phyloP scores from a whole-genome alignment of 2,797 vertebrate genomes.

The Paedocypris micromegethes region DNA sequence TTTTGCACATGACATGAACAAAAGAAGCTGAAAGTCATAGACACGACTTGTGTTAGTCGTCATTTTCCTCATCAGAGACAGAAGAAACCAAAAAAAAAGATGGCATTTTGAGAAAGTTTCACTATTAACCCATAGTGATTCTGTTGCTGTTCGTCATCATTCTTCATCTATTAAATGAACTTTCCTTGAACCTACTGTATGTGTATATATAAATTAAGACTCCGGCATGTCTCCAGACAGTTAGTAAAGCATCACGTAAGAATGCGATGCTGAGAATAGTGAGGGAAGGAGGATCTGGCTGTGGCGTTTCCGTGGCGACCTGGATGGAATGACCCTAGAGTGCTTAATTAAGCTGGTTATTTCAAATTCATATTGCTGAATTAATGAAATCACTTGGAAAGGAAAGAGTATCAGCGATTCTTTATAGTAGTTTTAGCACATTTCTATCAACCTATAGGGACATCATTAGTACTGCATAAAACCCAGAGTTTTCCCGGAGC shows the following conservation, averaged over 20 bases:
- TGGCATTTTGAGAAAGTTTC: no score
- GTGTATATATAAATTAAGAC: no score
- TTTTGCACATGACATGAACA: no score
- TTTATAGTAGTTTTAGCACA: slow-evolving; percentile 33
- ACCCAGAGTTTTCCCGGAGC: slow-evolving; percentile 22
- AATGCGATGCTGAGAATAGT: slow-evolving; percentile 19
- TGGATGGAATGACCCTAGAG: slow-evolving; percentile 28
- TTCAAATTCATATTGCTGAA: slow-evolving; percentile 55
- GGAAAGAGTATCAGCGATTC: slow-evolving; percentile 15
- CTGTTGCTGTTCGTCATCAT: no score
- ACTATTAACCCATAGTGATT: no score
- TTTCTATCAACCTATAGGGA: slow-evolving; percentile 45
- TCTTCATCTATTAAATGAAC: no score
- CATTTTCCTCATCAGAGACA: no score
- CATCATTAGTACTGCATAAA: slow-evolving; percentile 48
- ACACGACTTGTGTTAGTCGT: no score
- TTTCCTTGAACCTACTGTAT: no score
- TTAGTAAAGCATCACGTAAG: not conserved
- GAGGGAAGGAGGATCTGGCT: not conserved
- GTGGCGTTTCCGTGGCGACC: slow-evolving; percentile 8
- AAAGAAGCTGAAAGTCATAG: no score
- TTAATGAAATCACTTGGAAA: slow-evolving; percentile 40
- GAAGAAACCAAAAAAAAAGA: no score
- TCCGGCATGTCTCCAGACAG: no score
- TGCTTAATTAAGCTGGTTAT: slow-evolving; percentile 38